Base-by-base conservation (phyloP, 2,888 invertebrate species). In the Carabus problematicus region DNA sequence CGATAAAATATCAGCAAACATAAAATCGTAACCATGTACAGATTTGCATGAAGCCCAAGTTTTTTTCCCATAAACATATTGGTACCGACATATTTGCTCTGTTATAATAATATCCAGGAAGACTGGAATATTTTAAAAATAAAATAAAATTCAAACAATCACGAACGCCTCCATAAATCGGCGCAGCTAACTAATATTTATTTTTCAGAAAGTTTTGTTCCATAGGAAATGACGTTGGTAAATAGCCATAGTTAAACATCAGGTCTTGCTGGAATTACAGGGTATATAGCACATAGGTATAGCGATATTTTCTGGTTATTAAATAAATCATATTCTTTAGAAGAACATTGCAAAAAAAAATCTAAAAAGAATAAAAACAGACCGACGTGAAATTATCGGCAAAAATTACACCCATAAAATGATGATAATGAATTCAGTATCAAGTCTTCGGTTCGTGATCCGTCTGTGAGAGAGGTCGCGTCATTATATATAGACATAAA, bases 341-440 rank as follows among this genome's bases (percentile, higher is more conserved):
- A 29, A 29, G 29, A 29, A 29, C 29, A 6, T 29, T 29, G 29
- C 29, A 29, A 6, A 29, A 29, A 29, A 29, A 29, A 29, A 3
- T 6, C 29, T 6, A 29, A 29, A 14, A 61, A 61, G 7, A 52
- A 59, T 43, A 59, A 42, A 58, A 58, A 58, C 18, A 29, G 19
- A 61, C 11, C 19, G 39, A 14, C 9, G 39, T 18, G n/a, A 61
- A 61, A 61, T 61, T 61, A 61, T 61, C 47, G 14, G 61, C 29
- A 16, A 61, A 61, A 61, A 45, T 61, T 47, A 47, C 61, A 14
- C 61, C 47, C 47, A 47, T 61, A 61, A 61, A 61, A 61, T 47
- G 47, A 47, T 14, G 47, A 61, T 61, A 61, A 61, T 61, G 61
- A 61, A 61, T 61, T 47, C 47, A 45, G 61, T 47, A 47, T 61